Percentiles rank a stretch among this genome's conserved stretches.
Conservation (phyloP, 2,888 invertebrate genomes). For the Tromatobia lineatoria region DNA sequence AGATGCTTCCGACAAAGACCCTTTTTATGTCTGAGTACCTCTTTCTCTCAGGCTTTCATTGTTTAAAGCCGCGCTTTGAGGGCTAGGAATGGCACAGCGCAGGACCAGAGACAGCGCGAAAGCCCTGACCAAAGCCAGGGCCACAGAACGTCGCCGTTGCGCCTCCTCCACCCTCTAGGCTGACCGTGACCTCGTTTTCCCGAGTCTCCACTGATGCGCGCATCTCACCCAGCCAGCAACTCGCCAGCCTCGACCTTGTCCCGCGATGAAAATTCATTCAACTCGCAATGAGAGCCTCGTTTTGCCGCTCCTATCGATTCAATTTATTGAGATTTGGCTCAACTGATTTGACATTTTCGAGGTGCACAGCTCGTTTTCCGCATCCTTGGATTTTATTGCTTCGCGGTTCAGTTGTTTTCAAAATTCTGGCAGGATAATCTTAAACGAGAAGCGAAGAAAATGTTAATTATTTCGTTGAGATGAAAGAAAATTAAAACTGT, state of each 20-base stretch:
- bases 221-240: slow-evolving; percentile 43
- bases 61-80: background rate
- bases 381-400: too few relatives aligned
- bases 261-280: slow-evolving; percentile 51
- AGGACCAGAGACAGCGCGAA: slow-evolving; percentile 9
- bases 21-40: background rate
- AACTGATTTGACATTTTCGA: background rate
- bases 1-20: background rate
- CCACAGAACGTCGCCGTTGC: slow-evolving; percentile 10
- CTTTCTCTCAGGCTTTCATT: background rate
- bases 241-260: slow-evolving; percentile 51
- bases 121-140: slow-evolving; percentile 35
- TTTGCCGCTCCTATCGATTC: background rate
- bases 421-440: too few relatives aligned
- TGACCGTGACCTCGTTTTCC: slow-evolving; percentile 66
- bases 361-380: too few relatives aligned
- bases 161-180: slow-evolving; percentile 49
- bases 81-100: background rate
- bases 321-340: background rate
- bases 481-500: too few relatives aligned
- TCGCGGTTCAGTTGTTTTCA: too few relatives aligned
- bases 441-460: too few relatives aligned
- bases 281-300: background rate
- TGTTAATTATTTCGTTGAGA: too few relatives aligned
- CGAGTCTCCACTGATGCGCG: slow-evolving; percentile 61